Base-by-base conservation (phyloP, 1,140 invertebrate species). In the Periplaneta americana region DNA sequence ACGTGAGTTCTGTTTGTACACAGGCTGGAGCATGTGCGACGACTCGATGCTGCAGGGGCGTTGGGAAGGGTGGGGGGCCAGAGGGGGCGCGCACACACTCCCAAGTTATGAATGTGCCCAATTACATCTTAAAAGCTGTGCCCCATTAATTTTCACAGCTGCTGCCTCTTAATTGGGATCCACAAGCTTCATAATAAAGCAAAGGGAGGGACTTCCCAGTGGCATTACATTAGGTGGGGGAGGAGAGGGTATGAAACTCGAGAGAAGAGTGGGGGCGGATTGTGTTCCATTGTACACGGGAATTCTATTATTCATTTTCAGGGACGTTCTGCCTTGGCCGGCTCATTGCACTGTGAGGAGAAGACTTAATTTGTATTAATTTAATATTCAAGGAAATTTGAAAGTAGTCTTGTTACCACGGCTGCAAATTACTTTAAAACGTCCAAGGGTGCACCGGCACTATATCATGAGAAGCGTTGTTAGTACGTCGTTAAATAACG, bases 141-240 rank as follows among this genome's bases (percentile, higher is more conserved):
- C 90, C 89, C 90, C 90, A 91, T 91, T 91, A 91, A 91, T 91
- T 91, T 91, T 91, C 90, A 91, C 91, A 91, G 91, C 90, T 91
- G 91, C 90, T 90, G 90, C 89, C 89, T 89, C 90, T 91, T 91
- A 91, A 91, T 91, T 91, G 90, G 90, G 88, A 91, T 88, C 87
- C 89, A 88, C 82, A 83, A 88, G 89, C 87, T 88, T 88, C 90
- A 90, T 91, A 91, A 91, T 91, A 91, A 91, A 91, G 87, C 87
- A 77, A 34, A 32, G 78, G 80, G 34, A 8, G 76, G 75, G 80
- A 80, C 83, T 80, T 78, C 81, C 78, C 74, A 37, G 81, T 80
- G 57, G 75, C 79, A 76, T 78, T 79, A 78, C 57, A 80, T 79
- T 77, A 76, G 66, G 78, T 66, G 83, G 82, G 78, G 78, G 80